phyloP scores from a whole-genome alignment of 1,140 invertebrate species.

The Drosophila guanche region DNA sequence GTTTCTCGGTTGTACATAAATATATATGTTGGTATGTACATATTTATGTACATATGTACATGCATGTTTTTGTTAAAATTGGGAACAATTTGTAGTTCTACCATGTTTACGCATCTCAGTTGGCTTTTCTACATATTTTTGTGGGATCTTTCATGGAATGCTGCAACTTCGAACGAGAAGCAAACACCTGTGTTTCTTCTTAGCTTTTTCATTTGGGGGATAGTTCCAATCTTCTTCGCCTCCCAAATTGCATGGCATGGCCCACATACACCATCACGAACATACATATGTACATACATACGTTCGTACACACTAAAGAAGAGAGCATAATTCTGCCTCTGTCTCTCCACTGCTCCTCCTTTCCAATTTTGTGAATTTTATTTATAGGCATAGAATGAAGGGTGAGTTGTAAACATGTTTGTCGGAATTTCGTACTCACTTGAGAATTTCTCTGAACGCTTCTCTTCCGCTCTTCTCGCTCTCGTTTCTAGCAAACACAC shows the following conservation, averaged over 20 bases:
- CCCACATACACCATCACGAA: not conserved
- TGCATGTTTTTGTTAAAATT: slow-evolving; percentile 4
- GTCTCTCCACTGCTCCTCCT: slow-evolving; percentile 14
- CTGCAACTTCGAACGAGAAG: not conserved
- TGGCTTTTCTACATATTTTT: no score
- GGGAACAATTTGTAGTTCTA: not conserved
- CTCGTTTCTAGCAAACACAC: slow-evolving; percentile 18
- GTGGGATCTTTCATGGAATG: no score
- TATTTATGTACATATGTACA: not conserved
- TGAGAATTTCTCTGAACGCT: slow-evolving; percentile 28
- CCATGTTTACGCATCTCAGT: no score
- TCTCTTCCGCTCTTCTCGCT: slow-evolving; percentile 15
- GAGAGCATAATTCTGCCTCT: slow-evolving; percentile 2
- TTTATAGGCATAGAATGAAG: slow-evolving; percentile 29
- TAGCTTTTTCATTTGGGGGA: not conserved
- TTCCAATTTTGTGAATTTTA: slow-evolving; percentile 34
- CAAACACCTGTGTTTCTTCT: slow-evolving; percentile 12
- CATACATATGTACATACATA: slow-evolving; percentile 8
- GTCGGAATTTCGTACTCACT: slow-evolving; percentile 45
- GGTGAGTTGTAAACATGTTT: slow-evolving; percentile 36
- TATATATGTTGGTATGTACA: no score
- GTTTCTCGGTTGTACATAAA: slow-evolving; percentile 9
- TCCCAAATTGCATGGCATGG: slow-evolving; percentile 13
- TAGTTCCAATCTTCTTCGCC: not conserved
- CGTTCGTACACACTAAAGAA: not conserved